These are phyloP conservation scores for Anoplolepis gracilipes DNA, from an alignment of 1,140 invertebrate species.

Conservation along the genomic window DNA sequence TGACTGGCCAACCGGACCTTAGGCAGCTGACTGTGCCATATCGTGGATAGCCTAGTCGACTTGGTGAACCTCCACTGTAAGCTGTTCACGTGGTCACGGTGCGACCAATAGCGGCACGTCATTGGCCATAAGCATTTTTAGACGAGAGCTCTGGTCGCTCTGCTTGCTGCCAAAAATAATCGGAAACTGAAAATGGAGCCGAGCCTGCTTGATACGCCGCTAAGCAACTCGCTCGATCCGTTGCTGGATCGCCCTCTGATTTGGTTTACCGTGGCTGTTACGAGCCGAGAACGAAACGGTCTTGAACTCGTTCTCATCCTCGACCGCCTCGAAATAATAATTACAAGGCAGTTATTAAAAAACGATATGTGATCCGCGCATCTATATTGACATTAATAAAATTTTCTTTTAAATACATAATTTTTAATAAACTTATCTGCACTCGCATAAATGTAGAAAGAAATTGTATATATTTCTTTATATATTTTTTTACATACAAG, in stretches of 20 bases:
- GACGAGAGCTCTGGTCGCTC: conserved; percentile 77
- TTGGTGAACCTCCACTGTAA: conserved; percentile 67
- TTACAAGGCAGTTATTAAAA: conserved; percentile 2
- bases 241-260: conserved; percentile 2
- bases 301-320: conserved; percentile 34
- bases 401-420: not conserved
- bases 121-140: conserved; percentile 83
- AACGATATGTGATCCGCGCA: not conserved
- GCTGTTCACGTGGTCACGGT: conserved; percentile 63
- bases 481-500: not conserved
- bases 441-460: not conserved
- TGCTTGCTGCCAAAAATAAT: conserved; percentile 83
- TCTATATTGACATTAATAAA: not conserved
- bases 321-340: not conserved
- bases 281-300: not conserved
- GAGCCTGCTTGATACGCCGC: conserved; percentile 59
- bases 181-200: conserved; percentile 84
- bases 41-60: conserved; percentile 71
- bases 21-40: conserved; percentile 86
- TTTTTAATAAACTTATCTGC: not conserved
- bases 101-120: conserved; percentile 60
- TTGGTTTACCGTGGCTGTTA: not conserved
- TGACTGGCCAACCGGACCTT: conserved; percentile 87
- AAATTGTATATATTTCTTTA: not conserved
- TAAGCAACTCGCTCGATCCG: not conserved